These are phyloP conservation scores for Coelogynopora nodosa DNA, from an alignment of 2,888 invertebrate genomes.

Conservation along the genomic window DNA sequence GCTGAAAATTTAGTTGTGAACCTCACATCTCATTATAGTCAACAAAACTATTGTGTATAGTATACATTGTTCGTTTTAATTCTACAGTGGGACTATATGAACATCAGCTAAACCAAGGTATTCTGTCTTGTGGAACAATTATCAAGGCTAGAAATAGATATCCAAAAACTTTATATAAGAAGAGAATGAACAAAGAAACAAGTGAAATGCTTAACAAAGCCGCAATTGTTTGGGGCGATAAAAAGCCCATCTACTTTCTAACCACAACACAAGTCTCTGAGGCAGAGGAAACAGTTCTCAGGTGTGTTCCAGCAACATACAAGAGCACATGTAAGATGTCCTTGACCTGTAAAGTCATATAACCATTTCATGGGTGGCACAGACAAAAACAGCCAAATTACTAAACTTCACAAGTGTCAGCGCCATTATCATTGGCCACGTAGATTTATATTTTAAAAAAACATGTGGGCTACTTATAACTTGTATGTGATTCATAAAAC, in stretches of 20 bases:
- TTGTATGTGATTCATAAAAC: conserved; percentile 8
- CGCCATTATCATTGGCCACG: conserved; percentile 47
- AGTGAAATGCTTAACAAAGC: conserved; percentile 10
- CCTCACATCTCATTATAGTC: conserved; percentile 4
- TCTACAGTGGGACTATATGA: conserved; percentile 40
- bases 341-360: conserved; percentile 43
- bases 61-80: conserved; percentile 46
- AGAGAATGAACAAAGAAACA: conserved; percentile 36
- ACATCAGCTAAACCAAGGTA: conserved; percentile 35
- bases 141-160: neutral
- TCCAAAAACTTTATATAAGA: conserved; percentile 26
- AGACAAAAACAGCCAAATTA: conserved; percentile 47
- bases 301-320: conserved; percentile 38
- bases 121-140: conserved; percentile 30
- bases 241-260: conserved; percentile 46
- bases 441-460: conserved; percentile 44
- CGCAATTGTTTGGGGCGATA: conserved; percentile 46
- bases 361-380: conserved; percentile 48
- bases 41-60: conserved; percentile 41
- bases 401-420: conserved; percentile 38
- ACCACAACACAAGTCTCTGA: conserved; percentile 41
- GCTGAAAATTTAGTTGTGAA: conserved; percentile 41
- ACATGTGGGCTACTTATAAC: conserved; percentile 43
- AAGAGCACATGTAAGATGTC: conserved; percentile 11
- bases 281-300: conserved; percentile 6